Conservation (phyloP, 2,797 vertebrate genomes). For the Pygocentrus nattereri region DNA sequence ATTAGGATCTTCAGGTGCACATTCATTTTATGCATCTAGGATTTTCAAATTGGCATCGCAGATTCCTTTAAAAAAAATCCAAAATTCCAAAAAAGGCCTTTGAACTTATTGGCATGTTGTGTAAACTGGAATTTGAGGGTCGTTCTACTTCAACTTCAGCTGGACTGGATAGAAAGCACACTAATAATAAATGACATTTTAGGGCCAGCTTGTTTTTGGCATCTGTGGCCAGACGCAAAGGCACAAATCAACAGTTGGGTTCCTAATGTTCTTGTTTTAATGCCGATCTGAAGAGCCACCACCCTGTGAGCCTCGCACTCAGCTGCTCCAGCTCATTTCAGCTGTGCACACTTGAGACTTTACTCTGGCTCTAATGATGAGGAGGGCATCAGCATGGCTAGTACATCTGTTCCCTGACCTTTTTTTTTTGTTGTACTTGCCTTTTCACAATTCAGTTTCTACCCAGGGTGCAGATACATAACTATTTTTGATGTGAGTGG, state of each 20-base stretch:
- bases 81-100: too few species aligned
- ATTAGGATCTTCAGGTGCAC: too few species aligned
- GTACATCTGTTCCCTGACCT: conserved; percentile 4
- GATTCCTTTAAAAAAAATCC: too few species aligned
- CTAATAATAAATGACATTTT: background rate
- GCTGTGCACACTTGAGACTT: conserved; percentile 9
- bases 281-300: conserved; percentile 2
- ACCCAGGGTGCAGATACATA: conserved; percentile 39
- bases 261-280: conserved; percentile 26
- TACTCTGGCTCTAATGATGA: conserved; percentile 22
- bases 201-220: background rate
- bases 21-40: too few species aligned
- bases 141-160: background rate
- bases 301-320: background rate
- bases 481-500: conserved; percentile 25
- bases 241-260: conserved; percentile 33
- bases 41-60: too few species aligned
- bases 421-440: conserved; percentile 11
- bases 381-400: conserved; percentile 4
- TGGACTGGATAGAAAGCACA: background rate
- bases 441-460: conserved; percentile 20
- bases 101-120: too few species aligned
- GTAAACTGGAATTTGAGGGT: too few species aligned
- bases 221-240: background rate
- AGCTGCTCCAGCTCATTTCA: conserved; percentile 7